Evolutionary conservation across 1,140 invertebrate genomes (phyloP), one percentile per base, ranked within the genome.

Genomic region (Sycophila sp.): DNA sequence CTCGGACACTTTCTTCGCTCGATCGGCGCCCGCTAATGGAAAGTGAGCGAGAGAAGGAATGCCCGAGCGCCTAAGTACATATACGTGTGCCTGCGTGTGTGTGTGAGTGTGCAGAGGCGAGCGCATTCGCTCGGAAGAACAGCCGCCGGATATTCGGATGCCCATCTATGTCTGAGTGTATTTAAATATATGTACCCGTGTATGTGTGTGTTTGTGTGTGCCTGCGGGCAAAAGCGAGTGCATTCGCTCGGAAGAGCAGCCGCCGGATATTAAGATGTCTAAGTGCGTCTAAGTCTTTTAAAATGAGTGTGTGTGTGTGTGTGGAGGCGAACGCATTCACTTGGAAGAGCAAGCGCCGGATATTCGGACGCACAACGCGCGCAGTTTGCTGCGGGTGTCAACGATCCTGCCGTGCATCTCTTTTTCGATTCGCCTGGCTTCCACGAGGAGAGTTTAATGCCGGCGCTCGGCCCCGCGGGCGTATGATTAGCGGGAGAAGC

Each of bases 1-100:
- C 19, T 32, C 74, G 80, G 78, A 85, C 77, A 85, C 84, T 85
- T 85, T 85, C 84, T 85, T 85, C 80, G 79, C 71, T 82, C 77
- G 81, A 83, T 83, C 80, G 81, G 75, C 78, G 77, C 74, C n/a
- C n/a, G n/a, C 73, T 78, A 76, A 81, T 84, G 83, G 83, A 84
- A 85, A 84, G 83, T 77, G 55, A 72, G 64, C 73, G 51, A 64
- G 47, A 66, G 58, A n/a, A n/a, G n/a, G n/a, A n/a, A n/a, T n/a
- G n/a, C n/a, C 47, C 22, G 13, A 7, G 17, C 19, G 30, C 13
- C 17, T 22, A 45, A 34, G 3, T 36, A 24, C 6, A 32, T 10
- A 10, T 17, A 42, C 11, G 40, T 7, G 4, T 19, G 22, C n/a
- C 17, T 69, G 42, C 26, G 53, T 53, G 63, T 73, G 67, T 62